Evolutionary conservation across 2,113 vertebrate genomes (phyloP).

Genomic region (Grus americana): DNA sequence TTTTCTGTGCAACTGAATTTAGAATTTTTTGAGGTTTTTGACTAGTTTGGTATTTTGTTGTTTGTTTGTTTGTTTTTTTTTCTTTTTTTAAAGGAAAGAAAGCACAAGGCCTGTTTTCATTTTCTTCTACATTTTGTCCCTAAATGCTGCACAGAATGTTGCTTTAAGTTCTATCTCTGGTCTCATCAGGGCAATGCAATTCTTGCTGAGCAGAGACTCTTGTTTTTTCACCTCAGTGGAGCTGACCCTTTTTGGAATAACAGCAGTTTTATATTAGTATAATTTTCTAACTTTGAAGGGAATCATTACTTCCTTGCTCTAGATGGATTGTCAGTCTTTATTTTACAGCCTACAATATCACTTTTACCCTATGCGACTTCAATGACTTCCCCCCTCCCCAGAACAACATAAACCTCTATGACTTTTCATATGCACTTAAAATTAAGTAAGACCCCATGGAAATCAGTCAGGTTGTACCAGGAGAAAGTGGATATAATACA

Average conservation of each 20-base stretch:
- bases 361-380: background rate
- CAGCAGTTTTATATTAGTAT: background rate
- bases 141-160: background rate
- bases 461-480: background rate
- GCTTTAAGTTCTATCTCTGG: background rate
- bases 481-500: background rate
- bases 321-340: background rate
- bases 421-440: background rate
- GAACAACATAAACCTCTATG: background rate
- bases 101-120: background rate
- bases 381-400: background rate
- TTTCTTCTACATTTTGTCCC: background rate
- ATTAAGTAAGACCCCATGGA: background rate
- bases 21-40: accelerated
- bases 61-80: background rate
- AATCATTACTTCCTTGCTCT: background rate
- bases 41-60: accelerated
- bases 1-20: background rate
- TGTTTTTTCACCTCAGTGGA: background rate
- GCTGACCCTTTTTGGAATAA: background rate
- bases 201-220: background rate
- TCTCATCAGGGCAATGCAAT: background rate
- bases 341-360: background rate
- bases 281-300: background rate
- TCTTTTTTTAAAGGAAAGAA: background rate